A percentile compares a stretch with the other conserved stretches of the same genome.
phyloP scores from a whole-genome alignment of 2,888 invertebrate species.

The Chironomus riparius region DNA sequence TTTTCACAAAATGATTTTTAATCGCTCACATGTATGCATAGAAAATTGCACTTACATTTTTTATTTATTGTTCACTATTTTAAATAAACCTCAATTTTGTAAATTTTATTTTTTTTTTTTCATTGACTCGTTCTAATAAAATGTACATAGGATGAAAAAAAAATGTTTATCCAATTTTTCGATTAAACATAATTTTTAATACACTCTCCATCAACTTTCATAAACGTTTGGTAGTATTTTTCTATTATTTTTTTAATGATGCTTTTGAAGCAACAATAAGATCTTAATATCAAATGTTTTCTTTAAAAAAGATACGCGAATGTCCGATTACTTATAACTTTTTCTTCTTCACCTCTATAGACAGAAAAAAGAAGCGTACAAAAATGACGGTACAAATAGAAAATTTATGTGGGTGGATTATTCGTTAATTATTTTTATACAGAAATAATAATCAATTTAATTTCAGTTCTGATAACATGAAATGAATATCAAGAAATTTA shows the following conservation, averaged over 20 bases:
- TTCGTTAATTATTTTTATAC: too few species aligned
- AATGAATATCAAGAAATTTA: too few species aligned
- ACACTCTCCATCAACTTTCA: neutral
- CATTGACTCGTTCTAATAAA: neutral
- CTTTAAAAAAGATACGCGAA: neutral
- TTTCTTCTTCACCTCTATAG: neutral
- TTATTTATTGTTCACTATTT: neutral
- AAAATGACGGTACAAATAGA: neutral
- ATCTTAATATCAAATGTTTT: neutral
- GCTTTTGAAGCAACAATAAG: neutral
- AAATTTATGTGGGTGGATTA: too few species aligned
- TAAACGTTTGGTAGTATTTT: neutral
- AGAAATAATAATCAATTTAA: too few species aligned
- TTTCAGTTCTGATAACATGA: too few species aligned
- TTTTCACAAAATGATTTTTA: neutral
- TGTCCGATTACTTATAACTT: neutral
- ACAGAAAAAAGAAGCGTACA: neutral
- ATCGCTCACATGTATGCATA: neutral
- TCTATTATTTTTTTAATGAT: neutral
- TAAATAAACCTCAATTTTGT: neutral
- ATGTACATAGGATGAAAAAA: conserved; percentile 1
- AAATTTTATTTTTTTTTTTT: neutral
- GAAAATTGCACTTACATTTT: neutral
- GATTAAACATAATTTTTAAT: neutral
- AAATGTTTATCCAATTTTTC: conserved; percentile 11